A percentile compares a stretch with the other conserved stretches of the same genome.
phyloP scores from a whole-genome alignment of 2,888 invertebrate species.

The Zhengitettix transpicula region DNA sequence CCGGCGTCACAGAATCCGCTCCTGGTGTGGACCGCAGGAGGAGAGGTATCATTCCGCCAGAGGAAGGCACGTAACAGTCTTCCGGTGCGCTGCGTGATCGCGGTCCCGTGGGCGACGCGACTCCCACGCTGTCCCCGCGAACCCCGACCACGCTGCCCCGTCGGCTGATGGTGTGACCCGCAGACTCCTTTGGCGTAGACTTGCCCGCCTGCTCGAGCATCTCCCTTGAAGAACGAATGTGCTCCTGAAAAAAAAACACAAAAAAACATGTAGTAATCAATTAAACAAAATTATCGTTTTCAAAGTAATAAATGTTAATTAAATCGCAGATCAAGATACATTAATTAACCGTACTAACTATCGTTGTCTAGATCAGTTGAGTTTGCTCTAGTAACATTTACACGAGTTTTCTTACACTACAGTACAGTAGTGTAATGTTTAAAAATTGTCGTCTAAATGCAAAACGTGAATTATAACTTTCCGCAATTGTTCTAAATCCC shows the following conservation, averaged over 20 bases:
- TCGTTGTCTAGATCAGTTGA: too few relatives aligned
- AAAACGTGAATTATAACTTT: too few relatives aligned
- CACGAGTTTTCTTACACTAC: too few relatives aligned
- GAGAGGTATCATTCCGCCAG: slow-evolving; percentile 11
- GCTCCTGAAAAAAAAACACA: slow-evolving; percentile 34
- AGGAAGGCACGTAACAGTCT: slow-evolving; percentile 30
- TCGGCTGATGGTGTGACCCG: slow-evolving; percentile 8
- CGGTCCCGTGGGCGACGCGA: slow-evolving; percentile 15
- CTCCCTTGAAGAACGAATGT: slow-evolving; percentile 63
- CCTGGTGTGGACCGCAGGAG: slow-evolving; percentile 4
- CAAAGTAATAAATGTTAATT: too few relatives aligned
- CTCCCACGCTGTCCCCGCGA: slow-evolving; percentile 17
- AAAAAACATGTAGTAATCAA: background rate
- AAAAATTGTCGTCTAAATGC: too few relatives aligned
- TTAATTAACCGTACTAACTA: too few relatives aligned
- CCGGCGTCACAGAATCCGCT: slow-evolving; percentile 8
- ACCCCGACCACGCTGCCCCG: slow-evolving; percentile 16
- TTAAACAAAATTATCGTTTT: too few relatives aligned
- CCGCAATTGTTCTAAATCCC: too few relatives aligned
- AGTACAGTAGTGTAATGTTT: too few relatives aligned
- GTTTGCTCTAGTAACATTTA: too few relatives aligned
- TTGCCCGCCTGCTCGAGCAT: slow-evolving; percentile 50
- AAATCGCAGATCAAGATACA: too few relatives aligned
- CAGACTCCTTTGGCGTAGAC: slow-evolving; percentile 13
- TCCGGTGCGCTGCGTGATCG: slow-evolving; percentile 8